Base-by-base conservation (phyloP, 2,888 invertebrate genomes). In the Perizoma flavofasciatum region DNA sequence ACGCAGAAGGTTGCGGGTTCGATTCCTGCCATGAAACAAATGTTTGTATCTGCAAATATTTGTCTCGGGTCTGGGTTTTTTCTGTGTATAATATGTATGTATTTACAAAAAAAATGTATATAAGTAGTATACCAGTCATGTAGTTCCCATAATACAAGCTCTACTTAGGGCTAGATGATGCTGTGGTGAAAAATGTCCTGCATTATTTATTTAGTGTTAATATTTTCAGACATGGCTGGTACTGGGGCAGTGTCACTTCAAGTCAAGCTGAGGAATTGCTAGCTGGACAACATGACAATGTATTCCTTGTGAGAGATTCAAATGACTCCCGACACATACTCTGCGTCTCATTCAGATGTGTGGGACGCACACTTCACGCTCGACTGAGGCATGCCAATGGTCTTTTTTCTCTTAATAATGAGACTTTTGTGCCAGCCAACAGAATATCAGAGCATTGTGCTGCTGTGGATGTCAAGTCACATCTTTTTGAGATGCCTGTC, bases 161-260 rank as follows among this genome's bases (percentile, higher is more conserved):
- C n/a, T n/a, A n/a, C n/a, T n/a, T n/a, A n/a, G n/a, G n/a, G n/a
- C n/a, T n/a, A n/a, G n/a, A n/a, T n/a, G n/a, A n/a, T n/a, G n/a
- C n/a, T n/a, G n/a, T n/a, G n/a, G n/a, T n/a, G n/a, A n/a, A n/a
- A n/a, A n/a, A n/a, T n/a, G n/a, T n/a, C n/a, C n/a, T n/a, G n/a
- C n/a, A n/a, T n/a, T n/a, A n/a, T n/a, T n/a, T n/a, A n/a, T n/a
- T n/a, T n/a, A n/a, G 22, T 22, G 22, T 22, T 22, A 1, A 22
- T 3, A 5, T 37, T 84, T 81, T 33, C 77, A 92, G 95, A 85
- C 88, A 91, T 80, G 90, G 92, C 53, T 96, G 96, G 96, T 96
- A 96, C 78, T 96, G 96, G 96, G 96, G 96, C 57, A 94, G 95
- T 39, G 93, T 96, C 69, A 94, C 94, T 34, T 94, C 95, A 73